A percentile compares a stretch with the other conserved stretches of the same genome.
Conservation (phyloP, 2,888 invertebrate genomes). For the Acleris sparsana region DNA sequence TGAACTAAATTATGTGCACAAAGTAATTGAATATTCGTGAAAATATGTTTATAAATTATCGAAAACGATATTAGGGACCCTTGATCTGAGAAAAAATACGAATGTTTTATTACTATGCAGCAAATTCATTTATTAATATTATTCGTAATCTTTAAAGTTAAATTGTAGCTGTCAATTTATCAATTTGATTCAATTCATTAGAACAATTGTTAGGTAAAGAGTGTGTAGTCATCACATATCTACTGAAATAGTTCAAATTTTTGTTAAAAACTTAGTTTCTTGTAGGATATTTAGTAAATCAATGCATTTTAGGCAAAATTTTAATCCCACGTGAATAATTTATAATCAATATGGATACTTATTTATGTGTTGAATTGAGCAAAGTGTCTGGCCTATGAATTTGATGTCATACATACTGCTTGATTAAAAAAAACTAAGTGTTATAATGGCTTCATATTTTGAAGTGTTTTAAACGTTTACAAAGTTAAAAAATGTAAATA, state of each 20-base stretch:
- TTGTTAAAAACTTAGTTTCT: conserved; percentile 42
- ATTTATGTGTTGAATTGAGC: conserved; percentile 9
- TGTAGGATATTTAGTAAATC: conserved; percentile 41
- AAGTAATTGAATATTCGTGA: not conserved
- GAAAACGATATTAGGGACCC: conserved; percentile 4
- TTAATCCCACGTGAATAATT: conserved; percentile 12
- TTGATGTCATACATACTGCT: conserved; percentile 21
- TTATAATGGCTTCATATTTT: conserved; percentile 4
- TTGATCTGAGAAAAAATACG: conserved; percentile 13
- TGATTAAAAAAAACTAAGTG: conserved; percentile 13
- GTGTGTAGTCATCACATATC: conserved; percentile 42
- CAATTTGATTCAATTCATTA: conserved; percentile 44
- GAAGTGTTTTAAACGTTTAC: conserved; percentile 9
- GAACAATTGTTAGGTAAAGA: conserved; percentile 21
- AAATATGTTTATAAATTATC: conserved; percentile 1
- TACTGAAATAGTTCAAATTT: conserved; percentile 52
- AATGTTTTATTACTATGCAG: conserved; percentile 7
- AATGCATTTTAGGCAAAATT: conserved; percentile 46
- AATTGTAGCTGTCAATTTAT: conserved; percentile 58
- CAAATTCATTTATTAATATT: not conserved
- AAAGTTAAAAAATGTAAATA: conserved; percentile 21
- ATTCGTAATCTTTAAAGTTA: conserved; percentile 15
- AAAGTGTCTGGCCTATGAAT: conserved; percentile 16
- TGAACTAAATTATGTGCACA: not conserved
- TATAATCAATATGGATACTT: conserved; percentile 6